These are phyloP conservation scores for Pollimyrus isidori DNA, from an alignment of 2,113 vertebrate species.

Conservation along the genomic window DNA sequence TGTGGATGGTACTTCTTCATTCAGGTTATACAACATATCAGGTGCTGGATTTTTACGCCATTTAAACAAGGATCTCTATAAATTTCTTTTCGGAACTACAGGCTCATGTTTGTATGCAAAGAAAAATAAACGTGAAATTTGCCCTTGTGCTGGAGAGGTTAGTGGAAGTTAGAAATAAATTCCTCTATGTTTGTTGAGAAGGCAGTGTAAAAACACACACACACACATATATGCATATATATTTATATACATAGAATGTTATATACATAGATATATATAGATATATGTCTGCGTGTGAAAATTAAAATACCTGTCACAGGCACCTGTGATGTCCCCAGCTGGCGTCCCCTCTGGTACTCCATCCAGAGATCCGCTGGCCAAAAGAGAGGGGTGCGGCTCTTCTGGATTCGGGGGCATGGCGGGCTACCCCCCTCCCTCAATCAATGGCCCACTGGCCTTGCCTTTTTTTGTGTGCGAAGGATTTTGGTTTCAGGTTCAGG, in stretches of 20 bases:
- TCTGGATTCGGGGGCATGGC: conserved; percentile 55
- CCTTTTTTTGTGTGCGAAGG: conserved; percentile 5
- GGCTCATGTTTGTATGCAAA: not conserved
- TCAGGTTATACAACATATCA: conserved; percentile 7
- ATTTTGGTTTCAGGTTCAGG: conserved; percentile 28
- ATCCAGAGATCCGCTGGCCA: conserved; percentile 61
- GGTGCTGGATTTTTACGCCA: not conserved
- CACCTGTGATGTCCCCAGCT: conserved; percentile 68
- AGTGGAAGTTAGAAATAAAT: conserved; percentile 6
- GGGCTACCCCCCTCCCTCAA: conserved; percentile 47
- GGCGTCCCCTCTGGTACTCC: conserved; percentile 70
- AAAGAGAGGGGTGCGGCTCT: conserved; percentile 56
- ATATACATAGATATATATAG: conserved; percentile 57
- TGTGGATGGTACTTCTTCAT: not conserved
- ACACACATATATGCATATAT: conserved; percentile 19
- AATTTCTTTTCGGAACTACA: not conserved
- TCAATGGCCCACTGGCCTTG: conserved; percentile 52
- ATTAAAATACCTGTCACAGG: conserved; percentile 72
- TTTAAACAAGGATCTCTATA: not conserved
- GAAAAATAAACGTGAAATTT: conserved; percentile 7
- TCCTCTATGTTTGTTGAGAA: conserved; percentile 58
- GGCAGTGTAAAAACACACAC: conserved; percentile 71
- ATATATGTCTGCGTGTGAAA: conserved; percentile 72
- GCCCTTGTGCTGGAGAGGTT: not conserved
- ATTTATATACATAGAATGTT: conserved; percentile 17